Evolutionary conservation across 2,797 vertebrate genomes (phyloP), one percentile per base, ranked within the genome.

Genomic region (Gephyroberyx darwinii): DNA sequence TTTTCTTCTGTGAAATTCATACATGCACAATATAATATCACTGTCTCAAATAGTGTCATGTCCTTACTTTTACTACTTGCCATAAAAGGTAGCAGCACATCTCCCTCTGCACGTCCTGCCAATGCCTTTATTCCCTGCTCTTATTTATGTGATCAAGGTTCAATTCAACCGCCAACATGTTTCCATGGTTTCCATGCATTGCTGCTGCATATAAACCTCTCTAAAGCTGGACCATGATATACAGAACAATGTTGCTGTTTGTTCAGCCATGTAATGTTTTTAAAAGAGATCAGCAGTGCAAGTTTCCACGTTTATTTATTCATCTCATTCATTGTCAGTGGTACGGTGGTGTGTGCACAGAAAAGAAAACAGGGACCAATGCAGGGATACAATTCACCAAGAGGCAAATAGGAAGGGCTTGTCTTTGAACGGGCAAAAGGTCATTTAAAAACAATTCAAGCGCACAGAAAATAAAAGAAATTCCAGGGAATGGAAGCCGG

Each of bases 281-380:
- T 12, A 45, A 53, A 64, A 10, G 65, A 45, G 14, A 70, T n/a
- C n/a, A 1, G 1, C 2, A 5, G 52, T 45, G 8, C 69, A 17
- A 68, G 52, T 71, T 84, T 84, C 26, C 37, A 77, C 60, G 45
- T 88, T 86, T 85, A 73, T 93, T 93, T 91, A 91, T 90, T 94
- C n/a, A 81, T 89, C 71, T 84, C 71, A 84, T 76, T 89, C 43
- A 82, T 75, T 72, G 37, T 84, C 68, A 90, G 62, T 62, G 48
- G 62, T 74, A 41, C 75, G 47, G 68, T 74, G 20, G 37, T 47
- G 48, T 80, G 62, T 64, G 55, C 60, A 86, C 58, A 86, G 74
- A 70, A 62, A 52, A 71, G 37, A 80, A 75, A 85, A 30, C 53
- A 69, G 19, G 35, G 41, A 76, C 22, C 51, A 74, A 82, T 33